Conservation (phyloP, 2,888 invertebrate species). For the Coleophora deauratella region DNA sequence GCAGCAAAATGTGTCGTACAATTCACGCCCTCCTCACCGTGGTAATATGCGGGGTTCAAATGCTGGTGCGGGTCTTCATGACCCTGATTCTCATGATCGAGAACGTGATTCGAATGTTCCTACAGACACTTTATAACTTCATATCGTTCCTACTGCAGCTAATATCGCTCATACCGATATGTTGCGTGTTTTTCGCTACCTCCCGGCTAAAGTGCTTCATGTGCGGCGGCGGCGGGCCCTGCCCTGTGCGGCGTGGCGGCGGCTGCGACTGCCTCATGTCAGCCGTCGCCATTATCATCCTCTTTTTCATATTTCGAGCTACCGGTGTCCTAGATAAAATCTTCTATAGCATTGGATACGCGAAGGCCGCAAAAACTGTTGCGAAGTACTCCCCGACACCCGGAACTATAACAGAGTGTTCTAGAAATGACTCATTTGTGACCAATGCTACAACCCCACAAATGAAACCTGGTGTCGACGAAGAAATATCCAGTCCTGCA, state of each 20-base stretch:
- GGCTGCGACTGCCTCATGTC: slow-evolving; percentile 53
- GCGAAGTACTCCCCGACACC: slow-evolving; percentile 37
- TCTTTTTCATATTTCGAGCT: slow-evolving; percentile 48
- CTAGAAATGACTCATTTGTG: slow-evolving; percentile 30
- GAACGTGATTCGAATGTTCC: slow-evolving; percentile 49
- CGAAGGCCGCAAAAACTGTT: slow-evolving; percentile 26
- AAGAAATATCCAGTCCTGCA: neutral
- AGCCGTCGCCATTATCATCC: slow-evolving; percentile 35
- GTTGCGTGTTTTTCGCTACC: slow-evolving; percentile 46
- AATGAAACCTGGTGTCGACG: neutral
- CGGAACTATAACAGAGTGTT: slow-evolving; percentile 45
- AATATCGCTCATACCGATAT: slow-evolving; percentile 53
- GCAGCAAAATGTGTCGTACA: slow-evolving; percentile 43
- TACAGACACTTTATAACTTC: slow-evolving; percentile 56
- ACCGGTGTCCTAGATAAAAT: slow-evolving; percentile 52
- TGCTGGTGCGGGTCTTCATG: slow-evolving; percentile 55
- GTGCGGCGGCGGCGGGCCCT: slow-evolving; percentile 53
- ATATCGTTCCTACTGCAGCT: slow-evolving; percentile 53
- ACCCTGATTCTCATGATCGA: slow-evolving; percentile 56
- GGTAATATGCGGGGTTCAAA: slow-evolving; percentile 50
- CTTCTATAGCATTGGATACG: slow-evolving; percentile 49
- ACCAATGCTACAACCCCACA: slow-evolving; percentile 8
- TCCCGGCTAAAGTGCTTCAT: slow-evolving; percentile 48
- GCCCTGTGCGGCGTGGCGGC: slow-evolving; percentile 45
- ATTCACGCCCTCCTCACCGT: slow-evolving; percentile 41